Percentiles rank a stretch among this genome's conserved stretches.
Evolutionary conservation across 2,888 invertebrate species (phyloP).

Genomic region (Drosophila prolongata): DNA sequence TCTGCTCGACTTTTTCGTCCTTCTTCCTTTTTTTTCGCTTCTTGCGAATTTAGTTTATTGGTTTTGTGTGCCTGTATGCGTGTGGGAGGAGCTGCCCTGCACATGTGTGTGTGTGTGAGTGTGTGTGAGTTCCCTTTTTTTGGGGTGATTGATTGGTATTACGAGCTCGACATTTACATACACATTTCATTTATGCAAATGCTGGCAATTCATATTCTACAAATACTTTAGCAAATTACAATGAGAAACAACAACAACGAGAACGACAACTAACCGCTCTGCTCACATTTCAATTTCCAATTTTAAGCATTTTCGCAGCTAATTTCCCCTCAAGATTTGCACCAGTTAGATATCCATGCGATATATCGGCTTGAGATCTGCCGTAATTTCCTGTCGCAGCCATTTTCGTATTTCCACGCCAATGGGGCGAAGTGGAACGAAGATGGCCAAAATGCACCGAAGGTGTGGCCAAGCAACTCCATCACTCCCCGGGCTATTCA

Average conservation of each 20-base stretch:
- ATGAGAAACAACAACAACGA: slow-evolving; percentile 45
- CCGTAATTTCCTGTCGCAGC: slow-evolving; percentile 38
- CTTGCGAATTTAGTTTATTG: slow-evolving; percentile 78
- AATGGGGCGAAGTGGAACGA: slow-evolving; percentile 49
- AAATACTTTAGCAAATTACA: slow-evolving; percentile 76
- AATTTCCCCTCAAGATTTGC: slow-evolving; percentile 76
- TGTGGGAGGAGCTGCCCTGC: slow-evolving; percentile 69
- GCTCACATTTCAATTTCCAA: slow-evolving; percentile 53
- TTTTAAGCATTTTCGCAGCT: slow-evolving; percentile 73
- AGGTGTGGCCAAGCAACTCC: slow-evolving; percentile 40
- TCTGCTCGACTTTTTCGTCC: slow-evolving; percentile 71
- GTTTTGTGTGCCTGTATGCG: slow-evolving; percentile 60
- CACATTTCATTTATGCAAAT: slow-evolving; percentile 79
- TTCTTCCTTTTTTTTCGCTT: slow-evolving; percentile 44
- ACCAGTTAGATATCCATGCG: slow-evolving; percentile 58
- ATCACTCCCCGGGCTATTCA: slow-evolving; percentile 42
- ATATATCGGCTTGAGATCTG: slow-evolving; percentile 39
- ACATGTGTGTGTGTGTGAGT: slow-evolving; percentile 29
- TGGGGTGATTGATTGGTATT: slow-evolving; percentile 80
- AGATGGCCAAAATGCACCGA: slow-evolving; percentile 56
- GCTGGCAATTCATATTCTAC: slow-evolving; percentile 77
- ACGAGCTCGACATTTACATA: slow-evolving; percentile 74
- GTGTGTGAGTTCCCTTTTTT: slow-evolving; percentile 55
- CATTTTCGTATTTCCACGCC: slow-evolving; percentile 67
- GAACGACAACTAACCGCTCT: slow-evolving; percentile 13